phyloP scores from a whole-genome alignment of 2,797 vertebrate genomes.

The Centroberyx gerrardi region DNA sequence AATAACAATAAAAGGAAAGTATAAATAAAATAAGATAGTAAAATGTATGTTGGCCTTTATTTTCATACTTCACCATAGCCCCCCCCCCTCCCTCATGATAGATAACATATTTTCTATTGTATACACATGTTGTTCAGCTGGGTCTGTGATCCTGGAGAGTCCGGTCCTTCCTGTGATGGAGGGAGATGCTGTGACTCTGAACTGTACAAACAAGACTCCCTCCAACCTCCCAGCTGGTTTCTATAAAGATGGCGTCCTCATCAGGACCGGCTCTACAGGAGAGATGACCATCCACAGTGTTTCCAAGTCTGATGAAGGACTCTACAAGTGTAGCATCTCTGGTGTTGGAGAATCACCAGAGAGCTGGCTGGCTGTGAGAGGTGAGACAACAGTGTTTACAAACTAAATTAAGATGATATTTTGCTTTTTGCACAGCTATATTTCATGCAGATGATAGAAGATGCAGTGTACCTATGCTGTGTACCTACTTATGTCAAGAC shows the following conservation, averaged over 20 bases:
- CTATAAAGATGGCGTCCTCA: slow-evolving; percentile 48
- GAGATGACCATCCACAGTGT: slow-evolving; percentile 24
- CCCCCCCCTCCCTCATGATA: too few relatives aligned
- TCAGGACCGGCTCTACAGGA: slow-evolving; percentile 36
- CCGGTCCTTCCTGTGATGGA: slow-evolving; percentile 45
- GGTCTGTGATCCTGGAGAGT: slow-evolving; percentile 57
- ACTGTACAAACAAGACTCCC: slow-evolving; percentile 24
- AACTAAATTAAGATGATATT: too few relatives aligned
- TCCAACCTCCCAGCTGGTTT: slow-evolving; percentile 21
- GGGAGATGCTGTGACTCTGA: slow-evolving; percentile 45
- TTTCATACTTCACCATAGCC: too few relatives aligned
- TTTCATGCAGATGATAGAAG: too few relatives aligned
- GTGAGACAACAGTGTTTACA: slow-evolving; percentile 25
- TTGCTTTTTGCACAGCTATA: too few relatives aligned
- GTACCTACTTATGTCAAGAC: too few relatives aligned
- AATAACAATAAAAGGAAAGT: too few relatives aligned
- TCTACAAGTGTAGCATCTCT: slow-evolving; percentile 60
- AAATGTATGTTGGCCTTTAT: too few relatives aligned
- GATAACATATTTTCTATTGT: too few relatives aligned
- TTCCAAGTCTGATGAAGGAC: slow-evolving; percentile 49
- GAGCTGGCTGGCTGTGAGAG: slow-evolving; percentile 62
- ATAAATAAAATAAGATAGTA: too few relatives aligned
- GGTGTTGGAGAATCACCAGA: slow-evolving; percentile 22
- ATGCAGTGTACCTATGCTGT: too few relatives aligned
- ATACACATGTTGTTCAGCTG: neutral